These are phyloP conservation scores for Polyommatus iphigenia DNA, from an alignment of 2,888 invertebrate species.

Conservation along the genomic window DNA sequence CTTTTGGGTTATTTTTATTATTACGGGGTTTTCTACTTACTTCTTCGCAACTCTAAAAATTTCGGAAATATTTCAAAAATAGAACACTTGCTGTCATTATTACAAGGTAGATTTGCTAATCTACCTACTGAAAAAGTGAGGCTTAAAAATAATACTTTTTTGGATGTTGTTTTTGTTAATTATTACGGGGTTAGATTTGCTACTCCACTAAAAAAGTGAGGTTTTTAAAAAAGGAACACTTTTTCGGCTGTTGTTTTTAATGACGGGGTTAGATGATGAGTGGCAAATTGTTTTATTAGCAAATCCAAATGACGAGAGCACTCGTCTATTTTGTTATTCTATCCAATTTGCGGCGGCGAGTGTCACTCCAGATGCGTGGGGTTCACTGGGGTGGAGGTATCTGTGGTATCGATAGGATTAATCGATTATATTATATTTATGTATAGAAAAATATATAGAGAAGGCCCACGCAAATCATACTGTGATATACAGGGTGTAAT, in stretches of 20 bases:
- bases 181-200: neutral
- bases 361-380: slow-evolving; percentile 13
- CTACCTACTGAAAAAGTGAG: neutral
- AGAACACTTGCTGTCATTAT: neutral
- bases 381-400: slow-evolving; percentile 32
- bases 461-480: no score
- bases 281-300: slow-evolving; percentile 10
- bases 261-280: neutral
- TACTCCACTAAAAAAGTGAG: neutral
- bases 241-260: neutral
- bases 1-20: no score
- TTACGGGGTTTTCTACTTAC: no score
- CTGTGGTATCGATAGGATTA: slow-evolving; percentile 36
- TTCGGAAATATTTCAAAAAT: neutral
- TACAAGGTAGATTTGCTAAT: neutral
- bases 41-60: neutral
- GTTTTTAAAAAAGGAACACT: neutral
- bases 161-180: no score
- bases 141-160: neutral
- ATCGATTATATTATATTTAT: neutral
- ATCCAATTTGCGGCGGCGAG: slow-evolving; percentile 26
- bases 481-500: no score
- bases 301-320: slow-evolving; percentile 8
- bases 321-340: slow-evolving; percentile 29
- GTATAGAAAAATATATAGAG: neutral